These are phyloP conservation scores for Nansenia antarctica DNA, from an alignment of 2,113 vertebrate species.

Conservation along the genomic window DNA sequence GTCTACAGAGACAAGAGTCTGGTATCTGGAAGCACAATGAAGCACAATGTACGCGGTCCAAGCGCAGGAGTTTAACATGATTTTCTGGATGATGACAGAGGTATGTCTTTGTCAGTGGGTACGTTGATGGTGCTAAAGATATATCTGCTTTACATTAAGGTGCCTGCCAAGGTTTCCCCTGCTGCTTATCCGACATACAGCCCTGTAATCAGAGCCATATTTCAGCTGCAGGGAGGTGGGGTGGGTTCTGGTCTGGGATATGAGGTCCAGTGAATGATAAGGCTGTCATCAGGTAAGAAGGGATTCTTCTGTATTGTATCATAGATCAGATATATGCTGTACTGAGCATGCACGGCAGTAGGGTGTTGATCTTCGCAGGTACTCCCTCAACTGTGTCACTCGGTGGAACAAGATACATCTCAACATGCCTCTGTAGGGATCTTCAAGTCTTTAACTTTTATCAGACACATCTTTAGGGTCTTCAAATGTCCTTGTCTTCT, in stretches of 20 bases:
- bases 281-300: conserved; percentile 30
- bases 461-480: neutral
- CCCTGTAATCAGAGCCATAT: conserved; percentile 69
- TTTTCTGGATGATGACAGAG: conserved; percentile 61
- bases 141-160: conserved; percentile 69
- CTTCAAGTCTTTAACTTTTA: neutral
- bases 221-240: conserved; percentile 55
- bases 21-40: conserved; percentile 36
- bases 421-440: neutral
- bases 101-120: conserved; percentile 54
- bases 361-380: conserved; percentile 1
- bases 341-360: conserved; percentile 1
- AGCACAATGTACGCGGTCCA: conserved; percentile 33
- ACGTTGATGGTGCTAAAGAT: conserved; percentile 51
- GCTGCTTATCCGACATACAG: conserved; percentile 47
- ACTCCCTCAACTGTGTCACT: neutral
- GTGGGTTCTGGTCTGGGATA: conserved; percentile 18
- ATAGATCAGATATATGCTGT: conserved; percentile 14
- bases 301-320: conserved; percentile 10
- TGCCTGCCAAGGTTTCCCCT: conserved; percentile 56
- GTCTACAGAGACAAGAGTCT: conserved; percentile 46
- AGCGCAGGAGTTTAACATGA: conserved; percentile 51
- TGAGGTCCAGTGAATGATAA: conserved; percentile 39
- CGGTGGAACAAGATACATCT: conserved; percentile 1
- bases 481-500: neutral